Conservation (phyloP, 2,888 invertebrate species). For the Ochropleura leucogaster region DNA sequence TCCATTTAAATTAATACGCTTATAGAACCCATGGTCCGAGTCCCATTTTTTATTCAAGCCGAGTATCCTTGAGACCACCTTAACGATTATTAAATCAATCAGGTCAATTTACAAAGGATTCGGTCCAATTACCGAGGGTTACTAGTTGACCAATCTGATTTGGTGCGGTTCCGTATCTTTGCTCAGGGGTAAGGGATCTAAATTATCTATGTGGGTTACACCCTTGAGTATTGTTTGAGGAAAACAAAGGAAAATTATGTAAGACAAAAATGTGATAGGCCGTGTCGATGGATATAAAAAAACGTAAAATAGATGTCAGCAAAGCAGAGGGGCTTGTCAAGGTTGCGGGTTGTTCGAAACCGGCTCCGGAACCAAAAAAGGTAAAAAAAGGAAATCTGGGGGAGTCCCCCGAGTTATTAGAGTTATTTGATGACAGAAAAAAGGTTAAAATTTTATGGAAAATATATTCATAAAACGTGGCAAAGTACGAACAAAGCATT, state of each 20-base stretch:
- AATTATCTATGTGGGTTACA: conserved; percentile 42
- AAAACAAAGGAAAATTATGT: conserved; percentile 16
- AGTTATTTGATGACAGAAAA: no score
- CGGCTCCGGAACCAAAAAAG: no score
- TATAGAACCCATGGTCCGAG: conserved; percentile 9
- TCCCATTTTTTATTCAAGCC: conserved; percentile 31
- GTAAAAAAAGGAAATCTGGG: no score
- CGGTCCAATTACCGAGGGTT: conserved; percentile 60
- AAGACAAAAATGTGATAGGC: conserved; percentile 14
- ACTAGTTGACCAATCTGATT: conserved; percentile 59
- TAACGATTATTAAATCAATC: conserved; percentile 62
- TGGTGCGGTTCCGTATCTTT: conserved; percentile 50
- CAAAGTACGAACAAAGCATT: no score
- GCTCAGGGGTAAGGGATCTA: conserved; percentile 37
- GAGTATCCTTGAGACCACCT: conserved; percentile 33
- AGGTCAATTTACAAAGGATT: conserved; percentile 65
- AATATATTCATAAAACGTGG: no score
- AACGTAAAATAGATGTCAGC: no score
- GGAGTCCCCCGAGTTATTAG: no score
- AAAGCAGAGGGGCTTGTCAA: no score
- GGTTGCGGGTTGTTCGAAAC: no score
- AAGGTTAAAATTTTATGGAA: no score
- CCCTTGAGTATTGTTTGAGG: conserved; percentile 38
- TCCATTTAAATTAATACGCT: conserved; percentile 26
- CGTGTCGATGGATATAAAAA: no score